Percentiles rank a stretch among this genome's conserved stretches.
phyloP scores from a whole-genome alignment of 2,888 invertebrate genomes.

The Drosophila tripunctata region DNA sequence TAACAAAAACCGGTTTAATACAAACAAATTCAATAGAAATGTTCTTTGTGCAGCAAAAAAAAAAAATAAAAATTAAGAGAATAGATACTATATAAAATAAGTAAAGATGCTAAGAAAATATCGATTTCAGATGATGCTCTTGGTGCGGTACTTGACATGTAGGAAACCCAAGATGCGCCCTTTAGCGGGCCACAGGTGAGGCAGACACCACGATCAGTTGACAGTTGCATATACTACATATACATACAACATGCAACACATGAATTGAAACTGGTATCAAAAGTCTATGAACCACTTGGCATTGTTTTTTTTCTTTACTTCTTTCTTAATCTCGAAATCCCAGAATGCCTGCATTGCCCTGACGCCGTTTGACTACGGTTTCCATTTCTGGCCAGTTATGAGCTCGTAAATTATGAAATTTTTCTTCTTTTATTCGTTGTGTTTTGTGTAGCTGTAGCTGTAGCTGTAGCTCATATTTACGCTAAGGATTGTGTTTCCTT shows the following conservation, averaged over 20 bases:
- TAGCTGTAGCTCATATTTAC: constrained; percentile 41
- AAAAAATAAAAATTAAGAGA: constrained; percentile 21
- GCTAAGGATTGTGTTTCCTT: constrained; percentile 68
- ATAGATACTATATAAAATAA: background rate
- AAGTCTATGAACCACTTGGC: constrained; percentile 39
- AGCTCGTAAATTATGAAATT: constrained; percentile 73
- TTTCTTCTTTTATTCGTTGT: constrained; percentile 33
- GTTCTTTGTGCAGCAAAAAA: constrained; percentile 41
- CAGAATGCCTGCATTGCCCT: constrained; percentile 9
- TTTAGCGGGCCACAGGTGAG: constrained; percentile 21
- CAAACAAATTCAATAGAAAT: constrained; percentile 67
- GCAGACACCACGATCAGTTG: constrained; percentile 29
- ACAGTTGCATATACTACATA: too few relatives aligned
- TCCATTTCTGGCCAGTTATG: constrained; percentile 66
- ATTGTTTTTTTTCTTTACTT: constrained; percentile 26
- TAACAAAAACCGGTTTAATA: constrained; percentile 41
- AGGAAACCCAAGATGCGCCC: constrained; percentile 55
- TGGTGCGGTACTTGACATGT: constrained; percentile 42
- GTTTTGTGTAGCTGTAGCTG: constrained; percentile 18
- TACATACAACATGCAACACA: constrained; percentile 28
- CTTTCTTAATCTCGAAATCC: constrained; percentile 28
- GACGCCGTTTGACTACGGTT: constrained; percentile 40
- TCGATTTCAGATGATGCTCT: constrained; percentile 70
- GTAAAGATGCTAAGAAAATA: constrained; percentile 45
- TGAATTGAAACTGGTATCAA: constrained; percentile 28